phyloP scores from a whole-genome alignment of 2,113 vertebrate genomes.

The Cyprinodon tularosa region DNA sequence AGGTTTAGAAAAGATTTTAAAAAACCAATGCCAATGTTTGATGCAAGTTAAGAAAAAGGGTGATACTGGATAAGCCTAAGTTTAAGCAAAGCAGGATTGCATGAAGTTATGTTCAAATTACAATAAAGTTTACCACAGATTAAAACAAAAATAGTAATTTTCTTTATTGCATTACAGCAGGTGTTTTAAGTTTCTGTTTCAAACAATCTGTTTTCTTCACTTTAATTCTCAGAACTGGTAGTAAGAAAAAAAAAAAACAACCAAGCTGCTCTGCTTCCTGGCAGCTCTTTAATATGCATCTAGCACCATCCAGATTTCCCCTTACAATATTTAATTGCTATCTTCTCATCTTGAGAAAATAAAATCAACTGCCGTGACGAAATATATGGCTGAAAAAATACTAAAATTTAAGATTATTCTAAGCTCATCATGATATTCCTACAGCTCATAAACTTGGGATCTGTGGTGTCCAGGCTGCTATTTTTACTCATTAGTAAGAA shows the following conservation, averaged over 20 bases:
- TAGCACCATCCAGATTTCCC: conserved; percentile 20
- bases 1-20: background rate
- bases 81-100: background rate
- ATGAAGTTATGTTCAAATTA: background rate
- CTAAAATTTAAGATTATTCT: conserved; percentile 23
- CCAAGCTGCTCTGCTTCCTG: background rate
- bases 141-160: background rate
- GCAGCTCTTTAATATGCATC: background rate
- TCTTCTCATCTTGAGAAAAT: background rate
- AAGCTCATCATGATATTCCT: conserved; percentile 32
- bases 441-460: conserved; percentile 30
- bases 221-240: background rate
- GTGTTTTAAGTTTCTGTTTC: background rate
- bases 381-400: conserved; percentile 14
- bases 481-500: conserved; percentile 46
- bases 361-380: conserved; percentile 16
- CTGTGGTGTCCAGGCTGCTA: conserved; percentile 12
- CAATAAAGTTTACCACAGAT: no score
- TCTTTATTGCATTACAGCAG: background rate
- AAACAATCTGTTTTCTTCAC: background rate
- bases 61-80: background rate
- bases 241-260: background rate
- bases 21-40: background rate
- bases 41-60: background rate
- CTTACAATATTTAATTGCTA: background rate